Evolutionary conservation across 2,797 vertebrate species (phyloP), one percentile per base, ranked within the genome.

Genomic region (Gobio occitaniae): DNA sequence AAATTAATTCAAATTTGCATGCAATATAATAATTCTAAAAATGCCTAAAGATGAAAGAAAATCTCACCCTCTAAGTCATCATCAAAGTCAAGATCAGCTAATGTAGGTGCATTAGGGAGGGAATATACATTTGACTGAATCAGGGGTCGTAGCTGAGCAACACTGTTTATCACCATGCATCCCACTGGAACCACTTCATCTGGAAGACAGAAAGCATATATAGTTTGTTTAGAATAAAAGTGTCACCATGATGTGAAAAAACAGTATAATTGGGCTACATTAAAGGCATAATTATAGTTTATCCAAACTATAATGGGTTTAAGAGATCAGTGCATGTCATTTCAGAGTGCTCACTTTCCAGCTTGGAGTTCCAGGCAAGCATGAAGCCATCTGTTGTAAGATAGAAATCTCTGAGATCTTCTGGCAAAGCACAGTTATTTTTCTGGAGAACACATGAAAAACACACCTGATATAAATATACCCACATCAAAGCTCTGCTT

Each of bases 331-430:
- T 32, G 36, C 32, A 72, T 74, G 36, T n/a, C 36, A 36, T 36
- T 66, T 63, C n/a, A 50, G 8, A 5, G 6, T 15, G 92, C 94
- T 82, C 92, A 98, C 98, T 94, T 83, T 98, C 97, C 0, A 97
- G 90, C 90, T 97, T 99, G 70, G 97, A 95, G 54, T 91, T 97
- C 98, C 98, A 99, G 6, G 96, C 96, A 90, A 99, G 95, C 21
- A 96, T 96, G 82, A 99, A 97, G 81, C 98, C 97, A 89, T 99
- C 97, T 0, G 96, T 97, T 90, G 98, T 98, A 83, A 98, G 94
- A 89, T 98, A 99, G 89, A 99, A 99, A 90, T 98, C 97, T 93
- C 96, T 96, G 82, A 99, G 91, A 92, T 99, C 98, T 66, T 98
- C 97, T 48, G 98, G 97, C 84, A 99, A 93, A 83, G 94, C 47